Base-by-base conservation (phyloP, 2,888 invertebrate genomes). In the Emmelina monodactyla region DNA sequence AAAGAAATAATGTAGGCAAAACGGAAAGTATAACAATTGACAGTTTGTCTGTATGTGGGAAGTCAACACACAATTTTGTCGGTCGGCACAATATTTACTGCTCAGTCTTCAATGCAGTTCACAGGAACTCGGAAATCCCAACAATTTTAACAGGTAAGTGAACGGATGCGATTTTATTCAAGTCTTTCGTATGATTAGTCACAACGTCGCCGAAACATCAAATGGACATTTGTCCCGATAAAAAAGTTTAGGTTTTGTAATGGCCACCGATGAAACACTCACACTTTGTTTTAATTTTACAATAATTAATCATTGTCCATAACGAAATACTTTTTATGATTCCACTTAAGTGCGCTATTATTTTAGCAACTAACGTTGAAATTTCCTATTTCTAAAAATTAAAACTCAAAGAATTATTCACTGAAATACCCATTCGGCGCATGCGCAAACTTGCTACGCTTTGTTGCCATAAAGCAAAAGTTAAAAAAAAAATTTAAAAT, bases 141-240 rank as follows among this genome's bases (percentile, higher is more conserved):
- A 62, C 48, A 25, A 7, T 25, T 25, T 41, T 40, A 50, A 35
- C 44, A 55, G 52, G 50, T 52, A 60, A 55, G 53, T 61, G 53
- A 58, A 67, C 59, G 53, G 55, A 63, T 48, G 52, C 53, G 55
- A 67, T 63, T 66, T 66, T 60, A 49, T 58, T 58, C 56, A 55
- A 58, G 53, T 51, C 63, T 65, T 59, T 49, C 49, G 49, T 55
- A 61, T 55, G 62, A 78, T 76, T 72, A 75, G 73, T 72, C 75
- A 76, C 76, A 75, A 73, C 73, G 76, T 78, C 78, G 78, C 78
- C 78, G 76, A 78, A 79, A 78, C 79, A 79, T 78, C 79, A 75
- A 76, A 69, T 76, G 72, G 79, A 78, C 76, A 76, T 75, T 78
- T 68, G 73, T 73, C 66, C 71, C 62, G 76, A 70, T 75, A 76